Base-by-base conservation (phyloP, 1,140 invertebrate genomes). In the Scaptomyza montana region DNA sequence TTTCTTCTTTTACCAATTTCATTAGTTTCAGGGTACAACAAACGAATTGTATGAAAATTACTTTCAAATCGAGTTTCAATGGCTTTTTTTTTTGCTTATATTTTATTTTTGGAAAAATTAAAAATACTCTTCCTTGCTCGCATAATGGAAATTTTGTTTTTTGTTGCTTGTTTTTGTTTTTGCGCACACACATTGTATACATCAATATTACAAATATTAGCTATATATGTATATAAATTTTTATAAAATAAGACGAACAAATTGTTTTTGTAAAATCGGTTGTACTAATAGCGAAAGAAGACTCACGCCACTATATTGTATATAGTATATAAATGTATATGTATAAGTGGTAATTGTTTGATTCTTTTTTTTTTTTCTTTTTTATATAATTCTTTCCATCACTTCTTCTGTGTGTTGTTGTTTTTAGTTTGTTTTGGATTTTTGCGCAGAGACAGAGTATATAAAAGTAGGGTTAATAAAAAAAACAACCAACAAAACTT, bases 231-330 rank as follows among this genome's bases (percentile, higher is more conserved):
- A 43, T 43, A 43, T 43, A 25, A 25, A 25, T 4, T 25, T 25
- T 39, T 39, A 10, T 73, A 16, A 73, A 66, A 67, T 51, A 72
- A 59, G 30, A 59, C 5, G 5, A 30, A 7, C 3, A 30, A 30
- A 30, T 43, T 43, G 12, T 43, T 12, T 41, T 41, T 65, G 73
- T 75, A 76, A 66, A 76, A 77, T 77, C 64, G 71, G 71, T 77
- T 77, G 74, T 74, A 77, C 74, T 74, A 74, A 74, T 30, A 33
- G 57, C 63, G 47, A 33, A 9, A n/a, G 6, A 39, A 39, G 36
- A 30, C 57, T 9, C n/a, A 19, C 45, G 28, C n/a, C 57, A 36
- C 16, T 68, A 51, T 25, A 53, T 46, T 43, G 30, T 41, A 63
- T 68, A 53, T 51, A 53, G 33, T 72, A 45, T 54, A 51, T 61